phyloP scores from a whole-genome alignment of 1,140 invertebrate species.

The Brachionus paranguensis region DNA sequence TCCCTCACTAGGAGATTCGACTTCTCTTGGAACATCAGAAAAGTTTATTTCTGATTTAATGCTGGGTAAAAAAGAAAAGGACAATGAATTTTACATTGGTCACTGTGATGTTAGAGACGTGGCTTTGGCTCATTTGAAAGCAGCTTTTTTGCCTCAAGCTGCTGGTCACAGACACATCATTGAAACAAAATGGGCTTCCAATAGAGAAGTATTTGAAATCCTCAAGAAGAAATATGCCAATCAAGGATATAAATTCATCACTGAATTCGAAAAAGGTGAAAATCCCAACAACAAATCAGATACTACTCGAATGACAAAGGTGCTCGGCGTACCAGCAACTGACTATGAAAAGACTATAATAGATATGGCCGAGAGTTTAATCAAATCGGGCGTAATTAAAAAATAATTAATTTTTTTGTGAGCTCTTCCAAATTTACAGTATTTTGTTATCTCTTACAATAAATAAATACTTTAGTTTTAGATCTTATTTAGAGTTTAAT shows the following conservation, averaged over 20 bases:
- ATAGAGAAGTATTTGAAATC: background rate
- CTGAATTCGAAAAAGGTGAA: background rate
- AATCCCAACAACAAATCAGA: background rate
- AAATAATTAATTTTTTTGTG: conserved; percentile 42
- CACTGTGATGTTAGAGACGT: conserved; percentile 62
- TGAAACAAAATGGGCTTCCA: background rate
- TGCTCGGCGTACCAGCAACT: conserved; percentile 52
- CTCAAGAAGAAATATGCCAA: background rate
- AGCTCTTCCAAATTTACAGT: background rate
- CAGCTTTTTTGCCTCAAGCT: conserved; percentile 57
- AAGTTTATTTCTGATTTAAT: conserved; percentile 55
- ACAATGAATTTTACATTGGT: conserved; percentile 57
- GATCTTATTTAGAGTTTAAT: too few relatives aligned
- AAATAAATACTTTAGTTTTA: background rate
- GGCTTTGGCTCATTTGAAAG: conserved; percentile 59
- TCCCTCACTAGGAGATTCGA: conserved; percentile 51
- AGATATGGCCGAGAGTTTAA: conserved; percentile 58
- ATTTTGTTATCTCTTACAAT: background rate
- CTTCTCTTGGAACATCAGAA: conserved; percentile 39
- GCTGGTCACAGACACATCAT: conserved; percentile 47
- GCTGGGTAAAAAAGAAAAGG: conserved; percentile 54
- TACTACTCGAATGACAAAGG: conserved; percentile 48
- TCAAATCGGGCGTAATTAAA: conserved; percentile 56
- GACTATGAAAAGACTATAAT: conserved; percentile 54
- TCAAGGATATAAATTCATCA: background rate